Evolutionary conservation across 2,888 invertebrate genomes (phyloP).

Genomic region (Gastracanthus pulcherrimus): DNA sequence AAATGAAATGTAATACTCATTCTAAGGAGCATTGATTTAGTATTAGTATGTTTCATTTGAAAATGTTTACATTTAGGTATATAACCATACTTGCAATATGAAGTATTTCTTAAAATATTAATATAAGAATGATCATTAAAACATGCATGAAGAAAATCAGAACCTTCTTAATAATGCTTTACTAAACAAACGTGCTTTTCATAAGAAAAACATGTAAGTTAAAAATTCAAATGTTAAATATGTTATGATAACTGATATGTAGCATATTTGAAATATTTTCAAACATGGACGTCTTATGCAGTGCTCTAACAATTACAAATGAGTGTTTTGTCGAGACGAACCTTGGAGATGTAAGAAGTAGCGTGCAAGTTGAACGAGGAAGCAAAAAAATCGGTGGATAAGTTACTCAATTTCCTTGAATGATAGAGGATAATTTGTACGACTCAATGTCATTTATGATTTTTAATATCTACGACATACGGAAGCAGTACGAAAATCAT

Average conservation of each 20-base stretch:
- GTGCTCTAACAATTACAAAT: constrained; percentile 17
- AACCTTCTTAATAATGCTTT: too few species aligned
- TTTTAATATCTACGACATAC: constrained; percentile 21
- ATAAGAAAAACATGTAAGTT: too few species aligned
- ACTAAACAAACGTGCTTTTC: too few species aligned
- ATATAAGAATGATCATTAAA: too few species aligned
- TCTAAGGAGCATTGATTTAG: too few species aligned
- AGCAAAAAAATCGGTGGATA: constrained; percentile 36
- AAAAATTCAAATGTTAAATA: not conserved
- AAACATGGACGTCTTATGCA: not conserved
- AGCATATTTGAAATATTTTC: not conserved
- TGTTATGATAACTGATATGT: not conserved
- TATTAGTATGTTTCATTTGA: too few species aligned
- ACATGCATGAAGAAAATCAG: too few species aligned
- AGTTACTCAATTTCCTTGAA: constrained; percentile 55
- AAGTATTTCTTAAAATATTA: too few species aligned
- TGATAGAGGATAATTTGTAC: constrained; percentile 46
- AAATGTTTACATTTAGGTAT: too few species aligned
- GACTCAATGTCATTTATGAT: constrained; percentile 40
- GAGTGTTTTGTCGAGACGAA: constrained; percentile 28
- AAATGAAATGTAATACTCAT: too few species aligned
- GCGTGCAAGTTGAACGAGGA: constrained; percentile 37
- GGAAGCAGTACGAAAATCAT: not conserved
- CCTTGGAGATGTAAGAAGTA: constrained; percentile 40
- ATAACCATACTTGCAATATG: too few species aligned